Evolutionary conservation across 2,888 invertebrate species (phyloP), one percentile per base, ranked within the genome.

Genomic region (Cryptosula pallasiana): DNA sequence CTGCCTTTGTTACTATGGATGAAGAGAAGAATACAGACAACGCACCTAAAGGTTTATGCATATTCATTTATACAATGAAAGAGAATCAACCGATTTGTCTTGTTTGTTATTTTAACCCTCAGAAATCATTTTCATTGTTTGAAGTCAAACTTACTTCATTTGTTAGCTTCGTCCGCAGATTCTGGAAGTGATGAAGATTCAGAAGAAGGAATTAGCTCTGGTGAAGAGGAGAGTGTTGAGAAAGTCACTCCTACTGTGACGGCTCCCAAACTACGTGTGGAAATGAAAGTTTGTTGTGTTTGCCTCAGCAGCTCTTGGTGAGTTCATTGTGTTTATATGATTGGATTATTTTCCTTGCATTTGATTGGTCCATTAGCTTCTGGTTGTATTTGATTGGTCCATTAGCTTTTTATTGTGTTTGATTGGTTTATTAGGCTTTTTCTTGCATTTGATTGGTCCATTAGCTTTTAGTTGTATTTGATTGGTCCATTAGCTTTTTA

Each of bases 221-320:
- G 63, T 63, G 63, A 63, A 29, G 13, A 16, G 16, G 32, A 63
- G 25, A 63, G 63, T n/a, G 3, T 63, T 5, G 13, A 63, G 34
- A 27, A 63, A 34, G 32, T 13, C 13, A 2, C 25, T 16, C 63
- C 32, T 27, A n/a, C 34, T 9, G 13, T 63, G 13, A 9, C 63
- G 5, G 25, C 63, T 13, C 3, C 55, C 5, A 32, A 27, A 32
- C 34, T 63, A 32, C 3, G 34, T 27, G 2, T 32, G 2, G 63
- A 63, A 13, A 2, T 63, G 63, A 63, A 63, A 63, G 63, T 27
- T 32, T 63, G 63, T 27, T 63, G 63, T 34, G 63, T 63, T 27
- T 63, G 63, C 32, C 63, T 63, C 63, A 63, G 32, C 9, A 63
- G 63, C 63, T 63, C 63, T 16, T 63, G 63, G 63, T 63, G 5